Percentiles rank a stretch among this genome's conserved stretches.
Conservation (phyloP, 2,113 vertebrate species). For the cattle (Bos taurus) region ARS-UCD2.0 NC_037338.1:26085501-26086000, state of each 20-base stretch:
- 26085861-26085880: conserved; percentile 96
- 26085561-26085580: background rate
- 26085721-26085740: background rate
- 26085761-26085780: conserved; percentile 96
- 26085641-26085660: background rate
- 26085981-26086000: background rate
- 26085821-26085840: conserved; percentile 83
- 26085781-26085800: conserved; percentile 89
- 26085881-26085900: conserved; percentile 95
- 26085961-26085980: background rate
- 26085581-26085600: background rate
- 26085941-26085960: background rate
- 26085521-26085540: background rate
- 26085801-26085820: conserved; percentile 83
- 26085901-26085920: rapidly evolving
- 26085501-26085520: background rate
- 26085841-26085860: conserved; percentile 90
- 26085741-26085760: conserved; percentile 87
- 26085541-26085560: background rate
- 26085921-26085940: background rate
- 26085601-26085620: background rate
- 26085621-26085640: background rate
- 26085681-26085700: background rate
- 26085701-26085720: background rate
- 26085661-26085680: background rate